Conservation (phyloP, 2,888 invertebrate species). For the Thymelicus sylvestris region DNA sequence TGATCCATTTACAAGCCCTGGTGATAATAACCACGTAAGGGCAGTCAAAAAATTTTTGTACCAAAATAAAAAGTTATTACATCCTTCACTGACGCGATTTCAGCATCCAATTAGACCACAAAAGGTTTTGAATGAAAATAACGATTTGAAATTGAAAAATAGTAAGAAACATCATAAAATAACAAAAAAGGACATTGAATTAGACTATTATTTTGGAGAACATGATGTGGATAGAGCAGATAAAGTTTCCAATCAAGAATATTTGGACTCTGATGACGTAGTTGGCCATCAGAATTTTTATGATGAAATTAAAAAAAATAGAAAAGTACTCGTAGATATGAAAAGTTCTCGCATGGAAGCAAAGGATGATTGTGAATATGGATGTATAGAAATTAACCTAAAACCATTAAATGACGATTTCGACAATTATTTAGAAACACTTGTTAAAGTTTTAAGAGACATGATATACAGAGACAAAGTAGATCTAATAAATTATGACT, state of each 20-base stretch:
- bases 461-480: conserved; percentile 54
- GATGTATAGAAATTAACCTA: conserved; percentile 9
- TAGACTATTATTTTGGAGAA: conserved; percentile 52
- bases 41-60: conserved; percentile 52
- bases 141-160: too few relatives aligned
- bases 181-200: neutral
- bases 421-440: conserved; percentile 45
- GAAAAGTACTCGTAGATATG: neutral
- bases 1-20: too few relatives aligned
- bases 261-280: neutral
- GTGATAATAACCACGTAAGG: conserved; percentile 48
- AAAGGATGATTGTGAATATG: neutral
- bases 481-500: conserved; percentile 60
- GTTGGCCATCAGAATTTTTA: too few relatives aligned
- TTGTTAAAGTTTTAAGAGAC: conserved; percentile 57
- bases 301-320: neutral
- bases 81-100: conserved; percentile 20
- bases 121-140: too few relatives aligned
- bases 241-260: neutral
- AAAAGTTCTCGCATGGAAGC: neutral
- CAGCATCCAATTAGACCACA: too few relatives aligned
- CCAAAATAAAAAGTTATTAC: conserved; percentile 46
- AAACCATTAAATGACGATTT: conserved; percentile 28
- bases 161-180: neutral
- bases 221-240: neutral